These are phyloP conservation scores for Aphrophora alni DNA, from an alignment of 2,888 invertebrate species.

Conservation along the genomic window DNA sequence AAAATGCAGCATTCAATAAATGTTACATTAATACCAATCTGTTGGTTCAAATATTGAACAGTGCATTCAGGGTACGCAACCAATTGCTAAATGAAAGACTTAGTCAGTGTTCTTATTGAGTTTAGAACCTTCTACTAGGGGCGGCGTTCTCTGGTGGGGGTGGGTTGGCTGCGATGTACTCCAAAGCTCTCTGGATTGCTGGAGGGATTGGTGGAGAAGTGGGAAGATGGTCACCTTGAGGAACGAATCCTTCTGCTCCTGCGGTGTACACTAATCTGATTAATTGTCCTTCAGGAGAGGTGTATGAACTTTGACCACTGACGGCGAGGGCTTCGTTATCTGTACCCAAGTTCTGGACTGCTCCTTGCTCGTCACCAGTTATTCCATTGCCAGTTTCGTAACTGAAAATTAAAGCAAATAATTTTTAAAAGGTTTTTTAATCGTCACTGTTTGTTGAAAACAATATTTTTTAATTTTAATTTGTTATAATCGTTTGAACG, in stretches of 20 bases:
- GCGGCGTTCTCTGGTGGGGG: slow-evolving; percentile 43
- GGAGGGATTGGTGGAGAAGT: slow-evolving; percentile 57
- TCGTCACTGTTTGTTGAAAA: too few relatives aligned
- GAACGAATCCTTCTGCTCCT: slow-evolving; percentile 73
- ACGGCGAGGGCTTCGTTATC: slow-evolving; percentile 56
- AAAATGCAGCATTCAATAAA: background rate
- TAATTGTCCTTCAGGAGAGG: slow-evolving; percentile 68
- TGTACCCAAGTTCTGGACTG: slow-evolving; percentile 63
- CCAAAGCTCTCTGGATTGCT: slow-evolving; percentile 55
- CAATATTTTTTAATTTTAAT: too few relatives aligned
- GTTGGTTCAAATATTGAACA: background rate
- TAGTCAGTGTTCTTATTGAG: background rate
- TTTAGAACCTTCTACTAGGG: slow-evolving; percentile 23
- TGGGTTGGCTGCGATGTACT: slow-evolving; percentile 52
- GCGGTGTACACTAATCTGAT: slow-evolving; percentile 67
- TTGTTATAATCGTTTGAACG: too few relatives aligned
- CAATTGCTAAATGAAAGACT: background rate
- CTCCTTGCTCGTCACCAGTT: slow-evolving; percentile 57
- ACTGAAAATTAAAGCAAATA: too few relatives aligned
- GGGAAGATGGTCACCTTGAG: slow-evolving; percentile 61
- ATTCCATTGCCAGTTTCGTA: slow-evolving; percentile 61
- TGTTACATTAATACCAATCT: background rate
- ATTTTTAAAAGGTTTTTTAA: too few relatives aligned
- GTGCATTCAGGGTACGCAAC: background rate
- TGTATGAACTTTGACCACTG: slow-evolving; percentile 77